Base-by-base conservation (phyloP, 2,797 vertebrate species). In the Sternotherus odoratus region DNA sequence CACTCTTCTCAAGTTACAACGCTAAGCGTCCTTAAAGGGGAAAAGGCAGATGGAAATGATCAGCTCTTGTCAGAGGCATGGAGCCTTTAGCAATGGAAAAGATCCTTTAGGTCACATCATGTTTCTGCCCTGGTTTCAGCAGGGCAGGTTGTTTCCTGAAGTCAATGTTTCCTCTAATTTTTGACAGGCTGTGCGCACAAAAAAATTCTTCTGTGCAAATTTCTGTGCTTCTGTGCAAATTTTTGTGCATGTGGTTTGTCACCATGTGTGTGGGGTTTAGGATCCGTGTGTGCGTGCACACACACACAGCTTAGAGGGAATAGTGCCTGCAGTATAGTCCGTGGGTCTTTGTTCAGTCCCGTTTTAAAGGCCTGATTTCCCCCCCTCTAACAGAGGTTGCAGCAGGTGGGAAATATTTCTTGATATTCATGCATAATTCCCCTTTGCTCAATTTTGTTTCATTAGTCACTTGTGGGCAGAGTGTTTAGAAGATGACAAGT, bases 1-100 rank as follows among this genome's bases (percentile, higher is more conserved):
- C 79, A 77, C 81, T 95, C 82, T 57, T 97, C 96, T 97, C 97
- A 95, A 93, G 91, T 97, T 97, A 97, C 97, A 95, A 11, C 1
- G 83, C 69, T 93, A 94, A 97, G 91, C 74, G 54, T 82, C 50
- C 30, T 95, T 93, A 82, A 80, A 96, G 91, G 86, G 91, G 89
- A 86, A 95, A 94, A 96, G 87, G 90, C 92, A 75, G 56, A 79
- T 43, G 53, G 92, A 84, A 48, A 33, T 63, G 80, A 82, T 77
- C 85, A 83, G 39, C 54, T 49, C 28, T 87, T 63, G 53, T 72
- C 72, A 66, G 49, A 69, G 66, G n/a, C 66, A 23, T 57, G 28
- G 54, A 46, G 39, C 54, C 43, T 60, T 81, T 24, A 33, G 54
- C 23, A 28, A 23, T 54, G 56, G 8, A 69, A 21, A 11, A 80